phyloP scores from a whole-genome alignment of 2,888 invertebrate genomes.

The Bombylius major region DNA sequence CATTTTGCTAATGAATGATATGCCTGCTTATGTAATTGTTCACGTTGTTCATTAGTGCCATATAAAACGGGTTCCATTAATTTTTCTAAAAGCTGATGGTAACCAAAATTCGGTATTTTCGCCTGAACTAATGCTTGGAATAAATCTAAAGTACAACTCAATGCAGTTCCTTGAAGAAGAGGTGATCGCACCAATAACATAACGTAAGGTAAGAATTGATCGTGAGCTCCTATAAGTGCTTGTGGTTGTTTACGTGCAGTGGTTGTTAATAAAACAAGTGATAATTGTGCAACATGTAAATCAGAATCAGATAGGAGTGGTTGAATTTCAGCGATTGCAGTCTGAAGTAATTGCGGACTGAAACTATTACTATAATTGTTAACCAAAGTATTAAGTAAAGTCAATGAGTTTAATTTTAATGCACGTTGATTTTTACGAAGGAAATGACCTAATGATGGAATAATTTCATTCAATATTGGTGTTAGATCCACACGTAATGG shows the following conservation, averaged over 20 bases:
- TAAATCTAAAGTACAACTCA: slow-evolving; percentile 82
- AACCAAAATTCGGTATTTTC: slow-evolving; percentile 65
- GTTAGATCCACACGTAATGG: slow-evolving; percentile 72
- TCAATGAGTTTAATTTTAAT: slow-evolving; percentile 79
- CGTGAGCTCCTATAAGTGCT: slow-evolving; percentile 60
- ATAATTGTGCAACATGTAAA: slow-evolving; percentile 90
- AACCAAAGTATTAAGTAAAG: slow-evolving; percentile 79
- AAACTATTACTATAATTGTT: slow-evolving; percentile 63
- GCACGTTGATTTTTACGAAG: slow-evolving; percentile 93
- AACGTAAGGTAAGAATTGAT: slow-evolving; percentile 72
- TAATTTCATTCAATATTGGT: slow-evolving; percentile 72
- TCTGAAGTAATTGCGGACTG: slow-evolving; percentile 53
- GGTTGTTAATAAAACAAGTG: slow-evolving; percentile 68
- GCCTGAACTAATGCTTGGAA: slow-evolving; percentile 83
- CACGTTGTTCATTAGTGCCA: slow-evolving; percentile 37
- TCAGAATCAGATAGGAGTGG: slow-evolving; percentile 87
- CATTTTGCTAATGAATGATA: slow-evolving; percentile 95
- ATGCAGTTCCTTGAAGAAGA: slow-evolving; percentile 73
- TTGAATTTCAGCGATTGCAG: slow-evolving; percentile 75
- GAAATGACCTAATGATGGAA: slow-evolving; percentile 88
- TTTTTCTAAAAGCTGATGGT: slow-evolving; percentile 66
- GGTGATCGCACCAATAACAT: slow-evolving; percentile 81
- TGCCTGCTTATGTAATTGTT: slow-evolving; percentile 57
- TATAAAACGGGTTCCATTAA: slow-evolving; percentile 57
- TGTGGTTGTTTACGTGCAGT: slow-evolving; percentile 67